These are phyloP conservation scores for Crotalus tigris DNA, from an alignment of 2,113 vertebrate genomes.

Conservation along the genomic window DNA sequence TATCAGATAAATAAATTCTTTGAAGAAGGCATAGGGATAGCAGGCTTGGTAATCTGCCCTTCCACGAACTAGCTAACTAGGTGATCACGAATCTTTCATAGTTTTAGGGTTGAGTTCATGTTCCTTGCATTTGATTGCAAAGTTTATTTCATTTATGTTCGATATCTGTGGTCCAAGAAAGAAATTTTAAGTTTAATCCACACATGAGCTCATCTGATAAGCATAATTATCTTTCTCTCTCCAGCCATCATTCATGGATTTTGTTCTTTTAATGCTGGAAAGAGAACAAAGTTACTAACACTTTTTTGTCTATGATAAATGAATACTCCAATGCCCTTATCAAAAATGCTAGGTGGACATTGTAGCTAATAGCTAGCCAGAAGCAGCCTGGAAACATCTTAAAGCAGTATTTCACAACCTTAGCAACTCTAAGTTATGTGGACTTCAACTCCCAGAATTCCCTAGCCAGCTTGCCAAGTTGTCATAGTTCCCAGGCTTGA, in stretches of 20 bases:
- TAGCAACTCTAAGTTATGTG: neutral
- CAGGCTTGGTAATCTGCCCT: neutral
- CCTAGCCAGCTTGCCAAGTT: too few species aligned
- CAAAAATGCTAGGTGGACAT: neutral
- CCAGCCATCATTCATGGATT: neutral
- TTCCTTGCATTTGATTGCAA: neutral
- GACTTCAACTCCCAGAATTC: neutral
- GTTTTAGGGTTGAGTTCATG: neutral
- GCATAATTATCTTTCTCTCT: neutral
- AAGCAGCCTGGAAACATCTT: neutral
- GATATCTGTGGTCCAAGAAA: neutral
- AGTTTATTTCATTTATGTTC: neutral
- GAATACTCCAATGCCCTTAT: neutral
- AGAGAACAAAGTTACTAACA: neutral
- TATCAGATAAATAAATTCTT: neutral
- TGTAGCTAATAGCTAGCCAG: neutral
- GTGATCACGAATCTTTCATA: neutral
- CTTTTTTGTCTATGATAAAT: neutral
- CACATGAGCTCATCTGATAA: neutral
- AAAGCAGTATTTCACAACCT: neutral
- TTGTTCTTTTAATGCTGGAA: neutral
- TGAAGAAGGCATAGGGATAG: neutral
- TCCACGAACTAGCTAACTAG: neutral
- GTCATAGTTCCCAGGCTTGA: too few species aligned
- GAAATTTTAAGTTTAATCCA: neutral